Evolutionary conservation across 2,888 invertebrate genomes (phyloP), one percentile per base, ranked within the genome.

Genomic region (Chymomyza procnemis): DNA sequence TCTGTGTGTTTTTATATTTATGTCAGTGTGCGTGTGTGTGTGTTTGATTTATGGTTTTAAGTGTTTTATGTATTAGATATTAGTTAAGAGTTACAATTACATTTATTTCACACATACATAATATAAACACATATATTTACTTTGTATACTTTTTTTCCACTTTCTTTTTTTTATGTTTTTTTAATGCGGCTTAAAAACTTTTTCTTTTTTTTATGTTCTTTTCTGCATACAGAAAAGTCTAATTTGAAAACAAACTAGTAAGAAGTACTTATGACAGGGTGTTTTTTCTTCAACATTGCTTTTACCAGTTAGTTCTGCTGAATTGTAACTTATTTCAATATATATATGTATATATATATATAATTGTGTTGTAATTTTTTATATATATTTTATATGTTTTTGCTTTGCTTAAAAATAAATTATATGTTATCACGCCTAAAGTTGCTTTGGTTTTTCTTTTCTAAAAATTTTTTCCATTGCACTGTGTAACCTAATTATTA

Each of bases 1-100:
- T 14, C 19, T 60, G 41, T 64, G 21, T 66, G 34, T 61, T 57
- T 26, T 65, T 52, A 54, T 66, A 34, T 18, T 59, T 30, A 21
- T 56, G 22, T 56, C 22, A 22, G 30, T 56, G 22, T 56, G 48
- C n/a, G n/a, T 30, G 12, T 56, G 22, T 56, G 14, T 14, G 30
- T 56, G 22, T 56, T 16, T 50, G 48, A 50, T 50, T 50, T 64
- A 9, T 47, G 30, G 69, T 57, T 67, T 66, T 72, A 73, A 68
- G 73, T 64, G 69, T 69, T 6, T 6, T 59, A 34, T 59, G 46
- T 26, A 41, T 57, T 34, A 22, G 30, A 16, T 59, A 74, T 73
- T 85, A 79, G 80, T 70, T 70, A 65, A 73, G 71, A 75, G 67
- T 79, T 76, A 71, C 73, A 81, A 71, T 86, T 86, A 79, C 79